Evolutionary conservation across 2,888 invertebrate species (phyloP), one percentile per base, ranked within the genome.

Genomic region (Spicauda simplicius): DNA sequence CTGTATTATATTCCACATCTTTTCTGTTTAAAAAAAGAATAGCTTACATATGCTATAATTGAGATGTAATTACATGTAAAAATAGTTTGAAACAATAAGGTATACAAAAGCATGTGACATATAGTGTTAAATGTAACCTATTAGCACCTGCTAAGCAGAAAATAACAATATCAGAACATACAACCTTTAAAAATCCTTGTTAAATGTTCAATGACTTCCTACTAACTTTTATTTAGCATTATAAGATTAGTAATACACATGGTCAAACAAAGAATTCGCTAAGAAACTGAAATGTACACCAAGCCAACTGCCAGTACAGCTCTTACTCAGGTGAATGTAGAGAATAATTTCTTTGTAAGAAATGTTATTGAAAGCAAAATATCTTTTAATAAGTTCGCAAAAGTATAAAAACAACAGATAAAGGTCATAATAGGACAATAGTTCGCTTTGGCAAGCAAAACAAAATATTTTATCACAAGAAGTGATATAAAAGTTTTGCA

Each of bases 1-100:
- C 98, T n/a, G 75, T 80, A 70, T 88, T 90, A 68, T 76, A 74
- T 67, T 86, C 83, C 64, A 77, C 71, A 50, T 86, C 83, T 70
- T 82, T 74, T 68, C 87, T 88, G 73, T 70, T 59, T 69, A 68
- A 41, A 41, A 56, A 65, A 71, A 19, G 64, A 68, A 68, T 4
- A 25, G 2, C 55, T 37, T 63, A 48, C 25, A 25, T 37, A 52
- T 52, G 18, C 10, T 53, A 41, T 41, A 33, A 10, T 33, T 33
- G 4, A 10, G 8, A 33, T 33, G 14, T 1, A 41, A 14, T 14
- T 14, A 14, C 41, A 41, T 11, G 1, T 3, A 41, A 41, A 41
- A 14, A 14, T 41, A 14, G 14, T 41, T 41, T 48, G 50, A 33
- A 10, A 41, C 14, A 41, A 41, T 14, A 41, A 14, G 2, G 1